Conservation (phyloP, 1,140 invertebrate species). For the Drosophila parvula region DNA sequence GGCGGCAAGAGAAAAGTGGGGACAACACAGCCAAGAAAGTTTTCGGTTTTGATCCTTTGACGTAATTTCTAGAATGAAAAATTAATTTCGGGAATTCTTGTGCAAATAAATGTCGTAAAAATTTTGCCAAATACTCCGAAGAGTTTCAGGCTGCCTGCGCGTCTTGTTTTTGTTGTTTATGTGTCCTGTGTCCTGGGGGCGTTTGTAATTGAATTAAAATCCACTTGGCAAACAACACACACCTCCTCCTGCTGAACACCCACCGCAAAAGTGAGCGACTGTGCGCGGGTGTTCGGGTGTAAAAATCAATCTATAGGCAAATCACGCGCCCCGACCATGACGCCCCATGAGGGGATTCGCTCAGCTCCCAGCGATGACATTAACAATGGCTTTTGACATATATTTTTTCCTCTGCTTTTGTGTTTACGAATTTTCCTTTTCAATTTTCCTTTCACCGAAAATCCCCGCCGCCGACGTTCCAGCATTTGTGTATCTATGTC, state of each 20-base stretch:
- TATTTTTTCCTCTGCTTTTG: slow-evolving; percentile 48
- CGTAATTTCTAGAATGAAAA: slow-evolving; percentile 52
- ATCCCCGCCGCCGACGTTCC: slow-evolving; percentile 27
- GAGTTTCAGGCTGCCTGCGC: neutral
- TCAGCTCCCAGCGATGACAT: slow-evolving; percentile 50
- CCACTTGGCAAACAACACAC: slow-evolving; percentile 48
- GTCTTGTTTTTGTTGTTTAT: neutral
- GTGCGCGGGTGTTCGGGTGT: slow-evolving; percentile 35
- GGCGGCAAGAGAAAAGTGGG: slow-evolving; percentile 16
- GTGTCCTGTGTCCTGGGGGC: neutral
- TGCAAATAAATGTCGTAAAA: slow-evolving; percentile 19
- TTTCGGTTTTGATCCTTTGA: slow-evolving; percentile 45
- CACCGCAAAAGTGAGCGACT: slow-evolving; percentile 3
- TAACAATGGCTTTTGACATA: slow-evolving; percentile 80
- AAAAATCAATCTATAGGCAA: slow-evolving; percentile 70
- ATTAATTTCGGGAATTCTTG: slow-evolving; percentile 50
- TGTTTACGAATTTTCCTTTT: slow-evolving; percentile 68
- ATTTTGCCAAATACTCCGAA: neutral
- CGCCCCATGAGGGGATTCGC: slow-evolving; percentile 24
- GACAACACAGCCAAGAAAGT: slow-evolving; percentile 37
- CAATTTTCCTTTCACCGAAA: slow-evolving; percentile 67
- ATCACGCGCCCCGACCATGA: slow-evolving; percentile 60
- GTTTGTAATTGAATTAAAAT: slow-evolving; percentile 65
- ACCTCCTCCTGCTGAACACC: neutral
- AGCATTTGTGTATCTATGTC: slow-evolving; percentile 73